phyloP scores from a whole-genome alignment of 2,797 vertebrate species.

The Sebastiscus tertius region DNA sequence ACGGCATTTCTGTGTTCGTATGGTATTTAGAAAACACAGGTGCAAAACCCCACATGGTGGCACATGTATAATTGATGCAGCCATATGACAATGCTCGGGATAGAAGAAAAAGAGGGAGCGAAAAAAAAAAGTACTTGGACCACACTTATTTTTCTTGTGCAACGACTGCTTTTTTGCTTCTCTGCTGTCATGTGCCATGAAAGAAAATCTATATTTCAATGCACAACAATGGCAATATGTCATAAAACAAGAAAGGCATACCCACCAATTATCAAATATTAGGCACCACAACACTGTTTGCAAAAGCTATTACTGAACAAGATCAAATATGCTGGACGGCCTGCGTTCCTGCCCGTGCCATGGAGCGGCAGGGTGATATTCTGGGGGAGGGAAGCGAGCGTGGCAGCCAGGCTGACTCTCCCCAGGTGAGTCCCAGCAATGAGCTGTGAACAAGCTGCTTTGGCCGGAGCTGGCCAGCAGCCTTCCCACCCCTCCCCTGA shows the following conservation, averaged over 20 bases:
- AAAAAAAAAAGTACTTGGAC: slow-evolving; percentile 19
- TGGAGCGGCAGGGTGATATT: slow-evolving; percentile 45
- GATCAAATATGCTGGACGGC: slow-evolving; percentile 60
- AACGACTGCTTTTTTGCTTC: background rate
- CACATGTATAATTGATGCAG: slow-evolving; percentile 78
- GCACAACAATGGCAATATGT: slow-evolving; percentile 9
- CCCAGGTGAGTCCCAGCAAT: slow-evolving; percentile 79
- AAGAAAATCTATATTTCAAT: background rate
- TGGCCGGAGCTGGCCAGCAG: slow-evolving; percentile 65
- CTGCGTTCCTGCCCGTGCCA: slow-evolving; percentile 43
- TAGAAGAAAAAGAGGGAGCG: background rate
- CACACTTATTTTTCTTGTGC: background rate
- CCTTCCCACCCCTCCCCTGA: slow-evolving; percentile 45
- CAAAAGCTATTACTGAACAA: slow-evolving; percentile 52
- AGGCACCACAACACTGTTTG: slow-evolving; percentile 51
- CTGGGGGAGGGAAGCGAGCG: slow-evolving; percentile 34
- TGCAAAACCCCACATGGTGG: slow-evolving; percentile 60
- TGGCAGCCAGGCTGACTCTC: slow-evolving; percentile 74
- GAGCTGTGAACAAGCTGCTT: slow-evolving; percentile 83
- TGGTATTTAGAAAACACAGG: slow-evolving; percentile 77
- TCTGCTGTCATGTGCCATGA: background rate
- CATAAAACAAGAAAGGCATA: slow-evolving; percentile 32
- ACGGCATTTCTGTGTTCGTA: slow-evolving; percentile 77
- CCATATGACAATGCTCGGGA: slow-evolving; percentile 57
- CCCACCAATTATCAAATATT: slow-evolving; percentile 50